Conservation (phyloP, 2,797 vertebrate species). For the Anguilla pacifica region DNA sequence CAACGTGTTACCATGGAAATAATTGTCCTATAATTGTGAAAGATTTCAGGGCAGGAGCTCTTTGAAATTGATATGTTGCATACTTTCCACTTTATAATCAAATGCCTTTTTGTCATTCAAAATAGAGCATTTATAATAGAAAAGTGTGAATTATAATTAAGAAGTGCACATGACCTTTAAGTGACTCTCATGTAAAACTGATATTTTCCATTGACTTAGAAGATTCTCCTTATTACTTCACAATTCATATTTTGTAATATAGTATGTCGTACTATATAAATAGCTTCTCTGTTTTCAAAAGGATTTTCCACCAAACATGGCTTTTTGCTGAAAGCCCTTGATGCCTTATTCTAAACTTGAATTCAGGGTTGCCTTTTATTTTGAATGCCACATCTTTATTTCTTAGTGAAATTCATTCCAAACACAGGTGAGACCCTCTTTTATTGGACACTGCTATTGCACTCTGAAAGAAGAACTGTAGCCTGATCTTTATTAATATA, state of each 20-base stretch:
- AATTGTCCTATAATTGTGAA: neutral
- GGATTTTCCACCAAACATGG: neutral
- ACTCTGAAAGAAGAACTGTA: neutral
- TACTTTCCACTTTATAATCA: neutral
- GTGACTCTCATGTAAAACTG: neutral
- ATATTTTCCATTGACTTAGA: neutral
- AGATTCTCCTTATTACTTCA: neutral
- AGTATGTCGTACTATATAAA: neutral
- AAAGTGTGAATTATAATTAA: neutral
- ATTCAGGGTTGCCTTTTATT: neutral
- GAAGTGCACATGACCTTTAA: neutral
- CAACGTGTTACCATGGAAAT: neutral
- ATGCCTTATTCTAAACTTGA: neutral
- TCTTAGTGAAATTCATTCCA: neutral
- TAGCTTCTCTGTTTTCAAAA: neutral
- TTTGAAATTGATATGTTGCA: neutral
- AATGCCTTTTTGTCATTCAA: neutral
- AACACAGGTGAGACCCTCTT: neutral
- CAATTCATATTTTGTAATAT: neutral
- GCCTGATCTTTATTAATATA: neutral
- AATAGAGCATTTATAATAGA: neutral
- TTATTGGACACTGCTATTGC: neutral
- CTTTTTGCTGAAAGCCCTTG: conserved; percentile 2
- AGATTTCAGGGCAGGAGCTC: neutral
- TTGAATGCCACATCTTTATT: neutral